These are phyloP conservation scores for Uropetala carovei DNA, from an alignment of 2,888 invertebrate genomes.

Conservation along the genomic window DNA sequence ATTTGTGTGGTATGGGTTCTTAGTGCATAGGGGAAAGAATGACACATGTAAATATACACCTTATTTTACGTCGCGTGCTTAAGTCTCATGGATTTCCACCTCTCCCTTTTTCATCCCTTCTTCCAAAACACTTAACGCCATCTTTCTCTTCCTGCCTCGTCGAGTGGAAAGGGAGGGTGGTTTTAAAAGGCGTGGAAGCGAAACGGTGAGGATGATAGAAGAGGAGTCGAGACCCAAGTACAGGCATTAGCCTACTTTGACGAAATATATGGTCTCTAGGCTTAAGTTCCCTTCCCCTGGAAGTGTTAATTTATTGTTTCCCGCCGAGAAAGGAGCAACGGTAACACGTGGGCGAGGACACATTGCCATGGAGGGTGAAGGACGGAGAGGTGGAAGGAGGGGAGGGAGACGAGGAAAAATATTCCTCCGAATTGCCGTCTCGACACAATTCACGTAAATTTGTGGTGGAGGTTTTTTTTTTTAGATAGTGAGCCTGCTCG, in stretches of 20 bases:
- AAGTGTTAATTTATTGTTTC: background rate
- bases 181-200: background rate
- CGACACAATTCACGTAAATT: background rate
- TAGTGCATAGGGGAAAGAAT: background rate
- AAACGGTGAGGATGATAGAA: background rate
- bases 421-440: background rate
- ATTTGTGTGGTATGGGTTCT: background rate
- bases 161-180: background rate
- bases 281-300: conserved; percentile 2
- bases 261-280: conserved; percentile 6
- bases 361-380: background rate
- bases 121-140: background rate
- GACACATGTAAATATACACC: background rate
- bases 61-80: background rate
- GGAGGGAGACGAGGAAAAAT: background rate
- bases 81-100: background rate
- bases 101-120: background rate
- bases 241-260: conserved; percentile 28
- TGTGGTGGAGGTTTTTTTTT: background rate
- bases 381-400: too few species aligned
- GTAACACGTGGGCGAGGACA: background rate
- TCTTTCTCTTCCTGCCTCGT: background rate
- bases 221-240: background rate
- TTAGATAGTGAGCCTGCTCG: too few species aligned
- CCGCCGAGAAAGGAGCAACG: background rate